Conservation (phyloP, 2,888 invertebrate genomes). For the Lycaena phlaeas region DNA sequence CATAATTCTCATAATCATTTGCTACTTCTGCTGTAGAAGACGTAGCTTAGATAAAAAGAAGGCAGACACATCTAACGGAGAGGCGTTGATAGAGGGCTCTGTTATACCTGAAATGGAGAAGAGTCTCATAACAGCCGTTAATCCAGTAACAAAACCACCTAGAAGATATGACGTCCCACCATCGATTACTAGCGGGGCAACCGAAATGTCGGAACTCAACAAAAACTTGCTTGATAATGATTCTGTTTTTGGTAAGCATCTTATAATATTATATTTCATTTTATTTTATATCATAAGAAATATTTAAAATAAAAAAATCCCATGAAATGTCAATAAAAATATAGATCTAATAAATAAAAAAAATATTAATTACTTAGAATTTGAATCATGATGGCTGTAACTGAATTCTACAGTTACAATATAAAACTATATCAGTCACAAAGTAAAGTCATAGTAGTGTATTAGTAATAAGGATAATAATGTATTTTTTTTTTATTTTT, state of each 20-base stretch:
- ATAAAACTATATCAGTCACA: no score
- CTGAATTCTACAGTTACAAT: no score
- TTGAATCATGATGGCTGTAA: no score
- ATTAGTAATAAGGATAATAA: no score
- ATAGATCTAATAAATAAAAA: no score
- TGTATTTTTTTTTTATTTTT: slow-evolving; percentile 29
- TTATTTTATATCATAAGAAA: no score
- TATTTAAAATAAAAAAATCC: no score
- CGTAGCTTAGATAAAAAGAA: slow-evolving; percentile 73
- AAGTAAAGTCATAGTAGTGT: no score
- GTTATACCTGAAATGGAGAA: slow-evolving; percentile 89
- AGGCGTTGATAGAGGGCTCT: slow-evolving; percentile 82
- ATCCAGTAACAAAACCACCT: slow-evolving; percentile 88
- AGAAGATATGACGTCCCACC: slow-evolving; percentile 82
- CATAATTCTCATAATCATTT: slow-evolving; percentile 60
- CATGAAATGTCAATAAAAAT: no score
- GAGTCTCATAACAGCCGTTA: slow-evolving; percentile 86
- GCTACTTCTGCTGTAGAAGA: slow-evolving; percentile 72
- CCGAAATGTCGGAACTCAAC: slow-evolving; percentile 87
- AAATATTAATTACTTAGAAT: no score
- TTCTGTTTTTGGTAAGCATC: slow-evolving; percentile 81
- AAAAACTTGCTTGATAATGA: slow-evolving; percentile 86
- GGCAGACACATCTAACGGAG: slow-evolving; percentile 74
- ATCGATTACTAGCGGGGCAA: slow-evolving; percentile 80
- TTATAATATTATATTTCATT: background rate